Conservation (phyloP, 2,113 vertebrate genomes). For the Platysteira castanea region DNA sequence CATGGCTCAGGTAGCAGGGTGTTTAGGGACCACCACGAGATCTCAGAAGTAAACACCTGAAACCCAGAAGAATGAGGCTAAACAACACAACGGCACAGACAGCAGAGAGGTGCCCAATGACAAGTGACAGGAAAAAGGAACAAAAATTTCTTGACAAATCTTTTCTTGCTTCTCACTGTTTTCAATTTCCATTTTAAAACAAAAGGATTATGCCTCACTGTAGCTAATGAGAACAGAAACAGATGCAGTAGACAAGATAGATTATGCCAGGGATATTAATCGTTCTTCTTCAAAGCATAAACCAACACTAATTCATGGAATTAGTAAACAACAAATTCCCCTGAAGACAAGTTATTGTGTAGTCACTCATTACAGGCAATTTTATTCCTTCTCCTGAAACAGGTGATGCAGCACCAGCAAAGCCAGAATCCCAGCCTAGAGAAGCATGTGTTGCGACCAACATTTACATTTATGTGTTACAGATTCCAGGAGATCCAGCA, state of each 20-base stretch:
- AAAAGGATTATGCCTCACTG: not conserved
- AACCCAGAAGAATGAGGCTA: not conserved
- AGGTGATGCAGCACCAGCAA: not conserved
- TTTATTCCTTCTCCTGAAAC: not conserved
- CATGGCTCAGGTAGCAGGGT: not conserved
- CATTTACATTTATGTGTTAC: not conserved
- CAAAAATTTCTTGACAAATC: not conserved
- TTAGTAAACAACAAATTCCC: constrained; percentile 39
- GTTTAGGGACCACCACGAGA: not conserved
- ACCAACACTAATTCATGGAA: constrained; percentile 20
- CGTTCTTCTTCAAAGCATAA: constrained; percentile 17
- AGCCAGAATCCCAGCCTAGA: not conserved
- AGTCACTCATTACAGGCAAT: not conserved
- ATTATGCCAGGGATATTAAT: constrained; percentile 31
- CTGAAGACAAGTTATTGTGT: not conserved
- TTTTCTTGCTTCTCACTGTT: not conserved
- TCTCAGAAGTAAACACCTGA: not conserved
- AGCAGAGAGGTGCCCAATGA: not conserved
- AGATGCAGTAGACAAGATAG: constrained; percentile 29
- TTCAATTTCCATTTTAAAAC: constrained; percentile 28
- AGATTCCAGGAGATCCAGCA: not conserved
- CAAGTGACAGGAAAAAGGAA: not conserved
- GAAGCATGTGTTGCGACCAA: fast-evolving
- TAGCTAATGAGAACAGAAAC: constrained; percentile 23
- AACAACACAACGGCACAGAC: fast-evolving